Conservation (phyloP, 2,888 invertebrate genomes). For the Caenorhabditis drosophilae region DNA sequence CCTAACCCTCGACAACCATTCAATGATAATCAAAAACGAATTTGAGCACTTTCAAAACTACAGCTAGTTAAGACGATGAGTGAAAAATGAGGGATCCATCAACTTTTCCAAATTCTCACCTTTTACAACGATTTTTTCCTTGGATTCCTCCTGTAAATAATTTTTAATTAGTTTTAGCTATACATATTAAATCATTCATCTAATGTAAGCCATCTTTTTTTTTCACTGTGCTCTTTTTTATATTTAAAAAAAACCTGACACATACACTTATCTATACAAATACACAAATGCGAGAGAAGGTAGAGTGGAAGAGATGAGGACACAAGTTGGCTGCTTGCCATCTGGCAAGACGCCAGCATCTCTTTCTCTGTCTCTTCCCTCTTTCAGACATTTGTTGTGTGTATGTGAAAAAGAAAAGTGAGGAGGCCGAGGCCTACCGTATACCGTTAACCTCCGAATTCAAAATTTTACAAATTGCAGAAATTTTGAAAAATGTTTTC, state of each 20-base stretch:
- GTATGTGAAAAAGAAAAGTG: conserved; percentile 1
- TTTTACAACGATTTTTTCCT: conserved; percentile 39
- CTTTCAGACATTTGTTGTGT: too few species aligned
- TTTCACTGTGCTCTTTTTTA: background rate
- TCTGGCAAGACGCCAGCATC: conserved; percentile 10
- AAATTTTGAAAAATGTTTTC: background rate
- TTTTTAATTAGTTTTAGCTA: background rate
- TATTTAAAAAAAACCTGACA: too few species aligned
- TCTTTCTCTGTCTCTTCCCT: conserved; percentile 6
- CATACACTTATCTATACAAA: too few species aligned
- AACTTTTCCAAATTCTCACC: conserved; percentile 16
- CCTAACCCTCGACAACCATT: background rate
- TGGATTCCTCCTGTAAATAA: conserved; percentile 45
- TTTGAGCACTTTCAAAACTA: too few species aligned
- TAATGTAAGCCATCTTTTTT: background rate
- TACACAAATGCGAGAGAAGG: too few species aligned
- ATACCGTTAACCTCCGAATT: background rate
- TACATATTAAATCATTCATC: conserved; percentile 1
- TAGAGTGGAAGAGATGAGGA: too few species aligned
- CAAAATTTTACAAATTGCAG: too few species aligned
- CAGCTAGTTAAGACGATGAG: too few species aligned
- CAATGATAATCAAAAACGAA: background rate
- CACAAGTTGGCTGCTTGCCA: conserved; percentile 5
- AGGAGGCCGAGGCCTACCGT: background rate
- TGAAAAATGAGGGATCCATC: background rate